Percentiles rank a stretch among this genome's conserved stretches.
Conservation (phyloP, 2,113 vertebrate genomes). For the Lagenorhynchus albirostris region DNA sequence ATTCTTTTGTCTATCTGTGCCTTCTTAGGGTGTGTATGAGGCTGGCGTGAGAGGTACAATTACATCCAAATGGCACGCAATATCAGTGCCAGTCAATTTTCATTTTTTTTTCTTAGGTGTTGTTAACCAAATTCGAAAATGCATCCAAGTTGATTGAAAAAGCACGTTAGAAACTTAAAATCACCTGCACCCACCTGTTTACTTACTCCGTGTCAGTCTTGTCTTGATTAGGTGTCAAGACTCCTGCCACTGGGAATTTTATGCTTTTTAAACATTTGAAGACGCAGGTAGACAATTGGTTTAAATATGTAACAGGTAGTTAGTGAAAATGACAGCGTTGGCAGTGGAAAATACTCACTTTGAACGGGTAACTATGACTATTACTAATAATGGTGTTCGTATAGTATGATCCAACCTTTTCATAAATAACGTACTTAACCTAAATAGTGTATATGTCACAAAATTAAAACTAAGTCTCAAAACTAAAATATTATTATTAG, state of each 20-base stretch:
- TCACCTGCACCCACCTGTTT: background rate
- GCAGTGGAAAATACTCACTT: background rate
- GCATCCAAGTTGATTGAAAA: background rate
- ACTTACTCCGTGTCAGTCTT: background rate
- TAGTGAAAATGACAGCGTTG: background rate
- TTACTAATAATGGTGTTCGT: background rate
- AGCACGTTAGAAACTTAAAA: conserved; percentile 34
- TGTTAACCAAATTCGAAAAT: background rate
- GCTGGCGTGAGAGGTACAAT: background rate
- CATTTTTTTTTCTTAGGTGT: background rate
- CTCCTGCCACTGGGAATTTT: background rate
- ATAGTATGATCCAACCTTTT: background rate
- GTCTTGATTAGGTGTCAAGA: background rate
- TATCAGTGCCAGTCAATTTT: background rate
- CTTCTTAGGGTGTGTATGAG: background rate
- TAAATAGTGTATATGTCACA: background rate
- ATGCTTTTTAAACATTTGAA: background rate
- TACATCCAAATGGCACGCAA: background rate
- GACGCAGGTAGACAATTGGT: background rate
- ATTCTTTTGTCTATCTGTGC: conserved; percentile 11
- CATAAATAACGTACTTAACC: background rate
- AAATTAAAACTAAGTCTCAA: conserved; percentile 26
- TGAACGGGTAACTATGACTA: background rate
- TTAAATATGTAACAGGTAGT: conserved; percentile 65
- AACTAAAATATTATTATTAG: background rate